Evolutionary conservation across 2,888 invertebrate species (phyloP), one percentile per base, ranked within the genome.

Genomic region (Heteromurus nitidus): DNA sequence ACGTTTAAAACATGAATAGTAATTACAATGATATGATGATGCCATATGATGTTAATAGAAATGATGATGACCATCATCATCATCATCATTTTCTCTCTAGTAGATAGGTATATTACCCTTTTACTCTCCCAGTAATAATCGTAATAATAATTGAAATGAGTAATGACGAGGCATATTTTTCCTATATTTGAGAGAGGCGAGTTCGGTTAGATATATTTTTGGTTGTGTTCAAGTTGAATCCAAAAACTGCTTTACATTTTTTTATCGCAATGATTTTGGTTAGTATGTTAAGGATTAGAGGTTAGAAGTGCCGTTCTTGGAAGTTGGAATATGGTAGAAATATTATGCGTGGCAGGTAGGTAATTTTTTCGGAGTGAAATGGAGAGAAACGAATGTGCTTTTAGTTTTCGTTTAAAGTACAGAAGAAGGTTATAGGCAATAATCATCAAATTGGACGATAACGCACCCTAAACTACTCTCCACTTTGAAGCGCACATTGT

Each of bases 81-180:
- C 67, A n/a, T 36, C 50, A 5, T 20, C 64, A 55, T 64, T 58
- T n/a, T n/a, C n/a, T n/a, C n/a, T n/a, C n/a, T n/a, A n/a, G n/a
- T n/a, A n/a, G n/a, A n/a, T n/a, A n/a, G n/a, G n/a, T n/a, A 75
- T 70, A 67, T 70, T 64, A 42, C 53, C 0, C 16, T 76, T 58
- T 67, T 73, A 42, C 74, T 80, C 58, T 72, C 64, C 69, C 74
- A 58, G 81, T 74, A 81, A 81, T 81, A 81, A 81, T 81, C 75
- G 75, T 81, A 69, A 81, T 81, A 68, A 81, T 81, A 81, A 81
- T 81, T 81, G 81, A 81, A 81, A 81, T 70, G 75, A 50, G 75
- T 44, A 70, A 81, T 81, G 81, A 81, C 81, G 81, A 60, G 30
- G 81, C 81, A 81, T 62, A 75, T 81, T 28, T 20, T 65, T 60